Conservation (phyloP, 2,797 vertebrate species). For the Lateolabrax maculatus region DNA sequence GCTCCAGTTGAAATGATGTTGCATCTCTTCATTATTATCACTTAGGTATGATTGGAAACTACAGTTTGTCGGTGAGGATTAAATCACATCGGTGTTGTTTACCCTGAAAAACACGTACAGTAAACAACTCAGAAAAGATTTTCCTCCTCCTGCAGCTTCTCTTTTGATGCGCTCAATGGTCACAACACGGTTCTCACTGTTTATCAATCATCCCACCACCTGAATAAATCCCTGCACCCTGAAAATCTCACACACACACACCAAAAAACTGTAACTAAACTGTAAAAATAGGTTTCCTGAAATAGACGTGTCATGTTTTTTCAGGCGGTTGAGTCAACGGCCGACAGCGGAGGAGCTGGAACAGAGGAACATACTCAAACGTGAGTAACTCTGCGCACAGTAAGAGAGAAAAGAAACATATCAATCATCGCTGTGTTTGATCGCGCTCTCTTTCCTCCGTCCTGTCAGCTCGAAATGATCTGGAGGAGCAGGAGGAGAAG, state of each 20-base stretch:
- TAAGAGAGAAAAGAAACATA: not conserved
- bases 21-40: too few species aligned
- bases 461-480: slow-evolving; percentile 93
- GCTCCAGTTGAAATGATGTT: too few species aligned
- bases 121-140: not conserved
- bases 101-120: not conserved
- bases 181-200: too few species aligned
- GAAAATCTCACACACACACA: not conserved
- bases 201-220: not conserved
- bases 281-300: slow-evolving; percentile 39
- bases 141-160: not conserved
- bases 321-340: slow-evolving; percentile 96
- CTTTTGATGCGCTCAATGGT: not conserved
- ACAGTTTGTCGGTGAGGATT: not conserved
- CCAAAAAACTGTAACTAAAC: not conserved
- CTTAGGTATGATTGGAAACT: too few species aligned
- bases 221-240: not conserved
- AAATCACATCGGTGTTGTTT: not conserved
- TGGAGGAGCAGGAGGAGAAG: slow-evolving; percentile 97
- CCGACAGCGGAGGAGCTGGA: slow-evolving; percentile 97
- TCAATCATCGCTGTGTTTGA: not conserved
- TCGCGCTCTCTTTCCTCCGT: not conserved
- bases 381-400: slow-evolving; percentile 83
- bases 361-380: slow-evolving; percentile 98
- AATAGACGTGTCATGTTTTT: slow-evolving; percentile 72